These are phyloP conservation scores for Diorhabda carinulata DNA, from an alignment of 1,140 invertebrate species.

Conservation along the genomic window DNA sequence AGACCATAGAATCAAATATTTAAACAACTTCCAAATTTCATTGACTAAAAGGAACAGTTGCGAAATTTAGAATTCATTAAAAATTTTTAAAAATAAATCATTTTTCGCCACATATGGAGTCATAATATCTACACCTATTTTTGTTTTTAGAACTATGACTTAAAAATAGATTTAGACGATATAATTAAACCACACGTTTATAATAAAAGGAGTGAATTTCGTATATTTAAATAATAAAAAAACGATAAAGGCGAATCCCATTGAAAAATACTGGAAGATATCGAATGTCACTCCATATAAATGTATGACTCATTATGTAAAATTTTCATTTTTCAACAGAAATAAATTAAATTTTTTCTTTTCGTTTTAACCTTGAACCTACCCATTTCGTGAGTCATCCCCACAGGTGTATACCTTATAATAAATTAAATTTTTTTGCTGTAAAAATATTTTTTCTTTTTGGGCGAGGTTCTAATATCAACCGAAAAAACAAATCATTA, in stretches of 20 bases:
- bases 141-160: background rate
- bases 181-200: background rate
- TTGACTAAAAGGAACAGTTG: background rate
- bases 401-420: background rate
- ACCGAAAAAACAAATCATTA: background rate
- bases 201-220: no score
- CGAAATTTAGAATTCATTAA: background rate
- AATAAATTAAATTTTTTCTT: background rate
- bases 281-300: conserved; percentile 20
- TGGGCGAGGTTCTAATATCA: background rate
- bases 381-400: conserved; percentile 1
- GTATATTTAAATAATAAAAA: no score
- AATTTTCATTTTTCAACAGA: conserved; percentile 4
- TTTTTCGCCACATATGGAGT: background rate
- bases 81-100: background rate
- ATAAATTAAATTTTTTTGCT: conserved; percentile 1
- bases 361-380: conserved; percentile 14
- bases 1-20: background rate
- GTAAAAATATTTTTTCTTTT: background rate
- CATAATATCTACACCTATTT: background rate
- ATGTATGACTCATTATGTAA: conserved; percentile 4
- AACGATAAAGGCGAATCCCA: no score
- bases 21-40: background rate
- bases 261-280: background rate
- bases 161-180: background rate